phyloP scores from a whole-genome alignment of 2,797 vertebrate genomes.

The Carapus acus region DNA sequence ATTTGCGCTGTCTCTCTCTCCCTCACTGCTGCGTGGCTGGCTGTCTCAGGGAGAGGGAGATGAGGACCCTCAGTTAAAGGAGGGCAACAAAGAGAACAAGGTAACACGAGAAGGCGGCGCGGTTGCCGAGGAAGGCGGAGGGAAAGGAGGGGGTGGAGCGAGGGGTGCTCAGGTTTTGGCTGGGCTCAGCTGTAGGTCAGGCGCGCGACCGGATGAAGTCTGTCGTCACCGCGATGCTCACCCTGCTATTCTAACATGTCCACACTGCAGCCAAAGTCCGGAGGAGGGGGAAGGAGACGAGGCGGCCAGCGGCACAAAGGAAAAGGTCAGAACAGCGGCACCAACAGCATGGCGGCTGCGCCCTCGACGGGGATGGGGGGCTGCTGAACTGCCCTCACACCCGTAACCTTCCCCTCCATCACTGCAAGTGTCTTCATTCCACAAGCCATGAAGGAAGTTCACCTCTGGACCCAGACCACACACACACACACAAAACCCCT shows the following conservation, averaged over 20 bases:
- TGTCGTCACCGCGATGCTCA: background rate
- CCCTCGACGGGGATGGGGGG: constrained; percentile 62
- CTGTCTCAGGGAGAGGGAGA: constrained; percentile 71
- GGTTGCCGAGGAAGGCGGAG: background rate
- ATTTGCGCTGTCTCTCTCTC: constrained; percentile 31
- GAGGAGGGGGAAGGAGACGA: constrained; percentile 71
- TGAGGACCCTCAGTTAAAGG: constrained; percentile 74
- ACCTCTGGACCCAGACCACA: constrained; percentile 26
- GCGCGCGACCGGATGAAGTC: background rate
- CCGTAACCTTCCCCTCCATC: constrained; percentile 19
- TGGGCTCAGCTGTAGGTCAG: background rate
- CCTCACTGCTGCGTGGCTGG: constrained; percentile 50
- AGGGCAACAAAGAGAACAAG: constrained; percentile 80
- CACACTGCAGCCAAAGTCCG: constrained; percentile 68
- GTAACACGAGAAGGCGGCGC: constrained; percentile 54
- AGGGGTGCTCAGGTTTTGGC: background rate
- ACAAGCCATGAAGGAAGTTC: constrained; percentile 28
- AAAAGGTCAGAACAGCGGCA: constrained; percentile 66
- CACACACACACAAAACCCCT: constrained; percentile 20
- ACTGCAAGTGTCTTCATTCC: constrained; percentile 55
- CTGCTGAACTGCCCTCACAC: constrained; percentile 49
- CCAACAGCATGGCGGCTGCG: constrained; percentile 53
- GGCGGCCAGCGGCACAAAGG: constrained; percentile 77
- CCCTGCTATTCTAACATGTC: background rate
- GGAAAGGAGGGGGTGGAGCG: background rate